These are phyloP conservation scores for Micromussa lordhowensis DNA, from an alignment of 92 coral and sea anemone genomes.

Conservation along the genomic window DNA sequence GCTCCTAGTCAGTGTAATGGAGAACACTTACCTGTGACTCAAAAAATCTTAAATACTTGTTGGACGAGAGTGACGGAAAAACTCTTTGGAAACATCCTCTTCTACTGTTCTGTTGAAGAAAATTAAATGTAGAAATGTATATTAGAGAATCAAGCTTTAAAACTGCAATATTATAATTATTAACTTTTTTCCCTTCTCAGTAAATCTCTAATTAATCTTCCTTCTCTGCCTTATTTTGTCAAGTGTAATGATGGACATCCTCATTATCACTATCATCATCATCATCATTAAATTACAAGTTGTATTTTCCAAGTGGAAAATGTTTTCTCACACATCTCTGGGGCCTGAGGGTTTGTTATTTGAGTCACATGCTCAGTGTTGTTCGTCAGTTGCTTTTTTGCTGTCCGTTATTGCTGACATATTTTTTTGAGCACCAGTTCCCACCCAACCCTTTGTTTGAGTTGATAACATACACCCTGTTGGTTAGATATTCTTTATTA, in stretches of 20 bases:
- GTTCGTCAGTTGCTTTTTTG: too few species aligned
- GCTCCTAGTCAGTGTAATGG: neutral
- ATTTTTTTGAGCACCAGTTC: too few species aligned
- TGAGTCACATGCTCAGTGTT: too few species aligned
- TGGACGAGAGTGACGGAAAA: conserved; percentile 90
- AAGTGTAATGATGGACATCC: neutral
- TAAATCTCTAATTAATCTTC: neutral
- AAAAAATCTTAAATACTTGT: conserved; percentile 89
- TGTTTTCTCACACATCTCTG: too few species aligned
- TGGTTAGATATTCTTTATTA: too few species aligned
- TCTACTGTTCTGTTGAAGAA: conserved; percentile 77
- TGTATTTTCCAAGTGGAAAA: too few species aligned
- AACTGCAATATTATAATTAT: neutral
- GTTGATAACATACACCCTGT: too few species aligned
- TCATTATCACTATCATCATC: neutral
- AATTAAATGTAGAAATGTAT: neutral
- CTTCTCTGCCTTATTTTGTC: neutral
- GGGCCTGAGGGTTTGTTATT: too few species aligned
- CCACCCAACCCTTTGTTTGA: too few species aligned
- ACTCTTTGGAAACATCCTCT: conserved; percentile 98
- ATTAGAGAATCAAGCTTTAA: neutral
- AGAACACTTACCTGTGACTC: conserved; percentile 77
- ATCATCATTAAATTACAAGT: neutral
- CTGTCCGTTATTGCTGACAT: too few species aligned
- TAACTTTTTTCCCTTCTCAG: neutral